Conservation (phyloP, 2,797 vertebrate genomes). For the Heterohyrax brucei region DNA sequence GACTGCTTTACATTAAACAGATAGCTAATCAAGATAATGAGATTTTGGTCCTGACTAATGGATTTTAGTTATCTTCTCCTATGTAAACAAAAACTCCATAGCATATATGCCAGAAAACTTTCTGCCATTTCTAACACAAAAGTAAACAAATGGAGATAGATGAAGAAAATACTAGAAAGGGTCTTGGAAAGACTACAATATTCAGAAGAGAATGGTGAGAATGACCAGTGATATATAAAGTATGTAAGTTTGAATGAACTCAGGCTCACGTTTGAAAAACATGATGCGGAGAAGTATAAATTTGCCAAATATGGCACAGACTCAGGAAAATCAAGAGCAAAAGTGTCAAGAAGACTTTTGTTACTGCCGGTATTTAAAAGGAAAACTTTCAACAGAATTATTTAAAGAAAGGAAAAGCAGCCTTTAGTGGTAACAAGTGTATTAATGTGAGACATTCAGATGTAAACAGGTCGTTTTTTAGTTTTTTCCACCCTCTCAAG, state of each 20-base stretch:
- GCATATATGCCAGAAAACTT: not conserved
- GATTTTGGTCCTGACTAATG: not conserved
- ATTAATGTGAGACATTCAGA: rapidly evolving
- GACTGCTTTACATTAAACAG: not conserved
- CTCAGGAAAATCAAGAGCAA: not conserved
- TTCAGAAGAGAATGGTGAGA: not conserved
- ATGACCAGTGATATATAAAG: not conserved
- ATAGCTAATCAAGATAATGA: not conserved
- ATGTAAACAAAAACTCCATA: slow-evolving; percentile 41
- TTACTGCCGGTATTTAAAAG: not conserved
- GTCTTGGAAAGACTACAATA: not conserved
- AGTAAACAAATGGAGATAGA: slow-evolving; percentile 3
- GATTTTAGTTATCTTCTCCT: not conserved
- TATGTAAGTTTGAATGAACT: not conserved
- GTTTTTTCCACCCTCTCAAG: not conserved
- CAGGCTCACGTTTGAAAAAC: not conserved
- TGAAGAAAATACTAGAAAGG: not conserved
- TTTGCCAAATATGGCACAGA: not conserved
- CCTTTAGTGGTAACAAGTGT: not conserved
- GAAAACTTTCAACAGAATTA: not conserved
- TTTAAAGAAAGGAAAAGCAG: not conserved
- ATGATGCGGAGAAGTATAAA: not conserved
- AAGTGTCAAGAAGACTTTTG: not conserved
- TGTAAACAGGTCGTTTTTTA: not conserved
- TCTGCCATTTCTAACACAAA: not conserved